Evolutionary conservation across 2,888 invertebrate species (phyloP).

Genomic region (Metopia argyrocephala): DNA sequence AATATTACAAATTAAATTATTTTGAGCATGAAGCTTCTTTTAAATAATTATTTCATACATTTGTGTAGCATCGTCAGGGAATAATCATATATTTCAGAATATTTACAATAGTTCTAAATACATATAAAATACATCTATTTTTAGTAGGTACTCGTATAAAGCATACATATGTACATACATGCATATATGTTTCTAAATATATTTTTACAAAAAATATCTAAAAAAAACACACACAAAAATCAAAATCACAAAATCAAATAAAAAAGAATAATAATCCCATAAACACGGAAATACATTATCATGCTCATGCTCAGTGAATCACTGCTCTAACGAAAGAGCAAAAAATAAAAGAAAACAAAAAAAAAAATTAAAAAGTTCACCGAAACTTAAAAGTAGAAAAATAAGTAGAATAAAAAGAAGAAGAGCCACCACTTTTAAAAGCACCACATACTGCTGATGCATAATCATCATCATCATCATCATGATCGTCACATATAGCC

Average conservation of each 20-base stretch:
- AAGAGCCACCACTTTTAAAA: neutral
- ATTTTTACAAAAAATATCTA: slow-evolving; percentile 10
- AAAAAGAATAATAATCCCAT: slow-evolving; percentile 41
- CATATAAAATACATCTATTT: slow-evolving; percentile 28
- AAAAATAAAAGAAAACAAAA: slow-evolving; percentile 35
- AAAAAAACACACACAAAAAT: slow-evolving; percentile 12
- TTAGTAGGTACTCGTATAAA: slow-evolving; percentile 29
- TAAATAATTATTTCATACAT: too few species aligned
- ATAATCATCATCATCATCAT: slow-evolving; percentile 20
- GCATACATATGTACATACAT: too few species aligned
- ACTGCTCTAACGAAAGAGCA: slow-evolving; percentile 33
- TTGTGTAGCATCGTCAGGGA: too few species aligned
- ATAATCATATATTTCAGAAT: too few species aligned
- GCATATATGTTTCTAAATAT: too few species aligned
- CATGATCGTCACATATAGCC: too few species aligned
- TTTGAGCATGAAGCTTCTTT: too few species aligned
- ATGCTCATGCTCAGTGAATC: slow-evolving; percentile 50
- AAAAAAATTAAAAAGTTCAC: slow-evolving; percentile 8
- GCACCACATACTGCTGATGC: slow-evolving; percentile 23
- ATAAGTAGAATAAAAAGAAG: neutral
- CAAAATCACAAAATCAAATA: slow-evolving; percentile 26
- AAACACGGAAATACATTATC: slow-evolving; percentile 59
- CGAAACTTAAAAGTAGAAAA: neutral
- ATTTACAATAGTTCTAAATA: too few species aligned
- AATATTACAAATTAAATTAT: too few species aligned